A percentile compares a stretch with the other conserved stretches of the same genome.
Conservation (phyloP, 2,113 vertebrate species). For the Hassar affinis region DNA sequence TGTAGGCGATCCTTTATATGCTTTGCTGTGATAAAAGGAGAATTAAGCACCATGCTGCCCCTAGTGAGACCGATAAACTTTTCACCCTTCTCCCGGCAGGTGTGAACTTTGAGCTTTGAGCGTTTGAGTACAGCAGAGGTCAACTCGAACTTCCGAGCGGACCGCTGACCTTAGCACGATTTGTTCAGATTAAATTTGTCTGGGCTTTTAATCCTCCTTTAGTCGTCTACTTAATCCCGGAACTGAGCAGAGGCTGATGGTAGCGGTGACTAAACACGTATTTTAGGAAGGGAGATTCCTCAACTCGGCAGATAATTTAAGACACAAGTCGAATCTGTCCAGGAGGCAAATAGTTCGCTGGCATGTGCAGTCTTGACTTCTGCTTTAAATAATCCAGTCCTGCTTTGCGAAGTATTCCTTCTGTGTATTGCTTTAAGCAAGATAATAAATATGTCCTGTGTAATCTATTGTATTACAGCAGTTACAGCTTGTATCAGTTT, state of each 20-base stretch:
- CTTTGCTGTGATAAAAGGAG: not conserved
- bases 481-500: not conserved
- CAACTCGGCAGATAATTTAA: not conserved
- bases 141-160: not conserved
- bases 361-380: not conserved
- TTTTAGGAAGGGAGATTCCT: constrained; percentile 15
- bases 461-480: not conserved
- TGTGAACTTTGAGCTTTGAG: not conserved
- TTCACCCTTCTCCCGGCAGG: not conserved
- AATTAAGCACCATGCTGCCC: not conserved
- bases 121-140: not conserved
- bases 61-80: not conserved
- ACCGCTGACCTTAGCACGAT: not conserved
- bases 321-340: not conserved
- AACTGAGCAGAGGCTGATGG: not conserved
- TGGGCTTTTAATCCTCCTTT: constrained; percentile 8
- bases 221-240: not conserved
- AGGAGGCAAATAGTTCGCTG: not conserved
- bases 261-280: not conserved
- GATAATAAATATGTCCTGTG: not conserved
- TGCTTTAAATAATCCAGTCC: constrained; percentile 3
- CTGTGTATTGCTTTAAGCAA: not conserved
- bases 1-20: not conserved
- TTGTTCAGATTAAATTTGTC: constrained; percentile 21
- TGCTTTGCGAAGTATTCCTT: not conserved